Conservation (phyloP, 2,113 vertebrate genomes). For the Onychostruthus taczanowskii region DNA sequence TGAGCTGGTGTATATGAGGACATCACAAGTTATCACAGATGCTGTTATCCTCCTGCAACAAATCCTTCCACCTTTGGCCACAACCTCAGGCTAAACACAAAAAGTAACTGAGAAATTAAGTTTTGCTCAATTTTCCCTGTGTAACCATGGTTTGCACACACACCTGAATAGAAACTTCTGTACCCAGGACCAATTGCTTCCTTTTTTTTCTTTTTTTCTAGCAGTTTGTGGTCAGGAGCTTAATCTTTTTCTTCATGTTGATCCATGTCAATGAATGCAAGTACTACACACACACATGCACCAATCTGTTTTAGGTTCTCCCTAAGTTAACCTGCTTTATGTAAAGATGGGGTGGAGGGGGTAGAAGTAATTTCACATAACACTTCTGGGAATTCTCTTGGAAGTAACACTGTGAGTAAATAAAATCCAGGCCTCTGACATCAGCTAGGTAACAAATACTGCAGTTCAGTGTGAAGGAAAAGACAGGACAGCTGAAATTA, state of each 20-base stretch:
- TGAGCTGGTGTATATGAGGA: background rate
- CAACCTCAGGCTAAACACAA: background rate
- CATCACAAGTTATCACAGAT: background rate
- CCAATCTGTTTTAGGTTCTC: background rate
- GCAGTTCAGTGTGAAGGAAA: background rate
- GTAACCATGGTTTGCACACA: background rate
- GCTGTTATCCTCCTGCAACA: background rate
- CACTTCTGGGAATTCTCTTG: background rate
- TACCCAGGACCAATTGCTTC: background rate
- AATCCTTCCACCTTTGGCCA: background rate
- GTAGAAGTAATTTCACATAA: background rate
- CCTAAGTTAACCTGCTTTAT: background rate
- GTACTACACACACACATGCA: background rate
- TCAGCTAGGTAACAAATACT: background rate
- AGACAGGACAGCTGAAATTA: background rate
- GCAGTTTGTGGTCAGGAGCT: background rate
- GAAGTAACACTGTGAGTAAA: background rate
- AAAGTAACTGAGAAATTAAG: background rate
- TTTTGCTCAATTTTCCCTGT: background rate
- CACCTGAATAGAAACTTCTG: background rate
- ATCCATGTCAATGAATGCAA: background rate
- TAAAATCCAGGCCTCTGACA: background rate
- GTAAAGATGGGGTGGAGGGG: background rate
- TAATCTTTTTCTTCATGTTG: background rate
- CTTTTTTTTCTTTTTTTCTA: background rate